phyloP scores from a whole-genome alignment of 2,113 vertebrate genomes.

The Neofelis nebulosa region DNA sequence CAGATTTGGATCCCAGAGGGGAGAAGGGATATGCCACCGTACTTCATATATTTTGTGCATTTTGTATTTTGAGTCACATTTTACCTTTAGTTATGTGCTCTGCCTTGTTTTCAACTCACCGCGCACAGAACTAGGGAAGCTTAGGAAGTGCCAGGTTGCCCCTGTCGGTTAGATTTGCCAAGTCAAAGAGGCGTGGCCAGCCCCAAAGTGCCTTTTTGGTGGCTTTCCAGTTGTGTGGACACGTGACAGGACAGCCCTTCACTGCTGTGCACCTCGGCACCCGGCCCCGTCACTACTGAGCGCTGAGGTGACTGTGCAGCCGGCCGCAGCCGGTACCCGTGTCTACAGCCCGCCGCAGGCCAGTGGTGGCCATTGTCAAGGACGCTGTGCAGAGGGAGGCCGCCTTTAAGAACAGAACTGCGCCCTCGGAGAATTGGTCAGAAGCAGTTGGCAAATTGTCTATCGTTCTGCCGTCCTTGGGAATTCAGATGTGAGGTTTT shows the following conservation, averaged over 20 bases:
- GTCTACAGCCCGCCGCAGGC: neutral
- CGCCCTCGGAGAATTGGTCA: slow-evolving; percentile 39
- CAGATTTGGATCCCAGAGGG: neutral
- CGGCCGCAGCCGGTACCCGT: neutral
- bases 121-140: slow-evolving; percentile 71
- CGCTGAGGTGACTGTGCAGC: neutral
- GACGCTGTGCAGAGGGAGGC: too few species aligned
- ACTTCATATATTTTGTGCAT: neutral
- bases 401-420: neutral
- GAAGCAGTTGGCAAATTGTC: slow-evolving; percentile 49
- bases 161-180: slow-evolving; percentile 72
- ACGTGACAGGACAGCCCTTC: slow-evolving; percentile 48
- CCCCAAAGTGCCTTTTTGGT: slow-evolving; percentile 93
- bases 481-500: slow-evolving; percentile 77
- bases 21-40: neutral
- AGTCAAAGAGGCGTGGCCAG: slow-evolving; percentile 83
- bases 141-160: slow-evolving; percentile 78
- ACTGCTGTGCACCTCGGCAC: slow-evolving; percentile 55
- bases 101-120: slow-evolving; percentile 77
- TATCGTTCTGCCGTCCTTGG: slow-evolving; percentile 74
- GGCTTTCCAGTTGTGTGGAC: slow-evolving; percentile 62
- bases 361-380: neutral
- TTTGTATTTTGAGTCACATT: slow-evolving; percentile 64
- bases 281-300: slow-evolving; percentile 64
- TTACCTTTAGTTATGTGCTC: slow-evolving; percentile 82